Conservation (phyloP, 2,888 invertebrate genomes). For the Lithophane semibrunnea region DNA sequence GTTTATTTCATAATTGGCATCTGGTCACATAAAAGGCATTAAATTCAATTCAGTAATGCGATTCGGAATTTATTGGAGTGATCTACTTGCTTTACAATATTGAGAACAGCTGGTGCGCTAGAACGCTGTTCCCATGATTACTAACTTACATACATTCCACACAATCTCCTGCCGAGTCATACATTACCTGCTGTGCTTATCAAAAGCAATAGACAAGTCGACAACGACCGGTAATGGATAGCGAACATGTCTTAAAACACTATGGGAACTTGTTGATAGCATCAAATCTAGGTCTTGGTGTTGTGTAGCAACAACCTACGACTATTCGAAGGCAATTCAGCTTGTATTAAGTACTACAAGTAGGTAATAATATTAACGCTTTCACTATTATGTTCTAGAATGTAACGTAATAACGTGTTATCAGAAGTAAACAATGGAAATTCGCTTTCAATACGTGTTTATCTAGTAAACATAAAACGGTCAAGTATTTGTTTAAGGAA, state of each 20-base stretch:
- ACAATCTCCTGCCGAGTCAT: conserved; percentile 46
- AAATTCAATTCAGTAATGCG: conserved; percentile 82
- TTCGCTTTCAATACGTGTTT: conserved; percentile 32
- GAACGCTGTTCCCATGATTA: conserved; percentile 77
- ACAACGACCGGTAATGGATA: conserved; percentile 56
- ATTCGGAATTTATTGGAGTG: conserved; percentile 85
- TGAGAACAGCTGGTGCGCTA: conserved; percentile 77
- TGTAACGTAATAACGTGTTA: conserved; percentile 26
- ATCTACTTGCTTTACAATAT: conserved; percentile 78
- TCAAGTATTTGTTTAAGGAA: conserved; percentile 35
- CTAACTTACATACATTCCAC: conserved; percentile 46
- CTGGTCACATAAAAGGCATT: conserved; percentile 75
- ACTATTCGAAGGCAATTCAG: conserved; percentile 62
- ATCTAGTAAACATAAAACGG: conserved; percentile 12
- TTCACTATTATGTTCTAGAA: conserved; percentile 63
- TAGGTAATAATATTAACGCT: conserved; percentile 64
- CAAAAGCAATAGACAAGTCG: conserved; percentile 45
- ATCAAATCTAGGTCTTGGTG: conserved; percentile 61
- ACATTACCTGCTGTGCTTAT: conserved; percentile 51
- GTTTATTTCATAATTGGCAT: conserved; percentile 75
- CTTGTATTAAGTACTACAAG: conserved; percentile 39
- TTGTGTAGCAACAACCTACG: conserved; percentile 59
- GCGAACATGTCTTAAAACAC: conserved; percentile 37
- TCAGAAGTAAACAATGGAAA: conserved; percentile 43
- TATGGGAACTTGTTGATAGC: conserved; percentile 54